Base-by-base conservation (phyloP, 1,140 invertebrate genomes). In the Galleria mellonella region DNA sequence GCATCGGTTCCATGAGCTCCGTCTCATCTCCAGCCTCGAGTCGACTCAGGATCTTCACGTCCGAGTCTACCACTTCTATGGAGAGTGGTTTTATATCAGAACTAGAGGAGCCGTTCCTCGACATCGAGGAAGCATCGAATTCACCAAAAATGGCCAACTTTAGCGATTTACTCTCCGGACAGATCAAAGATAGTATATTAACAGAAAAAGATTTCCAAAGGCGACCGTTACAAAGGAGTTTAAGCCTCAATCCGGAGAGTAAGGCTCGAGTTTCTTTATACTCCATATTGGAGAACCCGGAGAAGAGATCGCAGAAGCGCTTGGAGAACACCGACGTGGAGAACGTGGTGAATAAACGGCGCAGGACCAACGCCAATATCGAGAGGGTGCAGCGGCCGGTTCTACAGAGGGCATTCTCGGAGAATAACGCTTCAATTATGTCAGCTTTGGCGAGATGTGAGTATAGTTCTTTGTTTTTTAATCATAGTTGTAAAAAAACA, bases 371-470 rank as follows among this genome's bases (percentile, higher is more conserved):
- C 46, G 57, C 61, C 0, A 47, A 57, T 3, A 9, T 51, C 9
- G 46, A 55, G 12, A 47, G 15, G 11, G 5, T 39, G 0, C 29
- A 47, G 0, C 48, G 72, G 36, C 79, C 84, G 0, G 46, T 75
- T 0, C 43, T 87, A 4, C 82, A 83, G 13, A 40, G 83, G 14
- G 78, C 83, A 0, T 71, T 70, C 14, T 87, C 86, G 0, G 84
- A 87, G 28, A 87, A 87, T 32, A 78, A 77, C 32, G 79, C 77
- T 0, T 73, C 71, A 0, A 83, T 87, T 3, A 86, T 84, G 75
- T 72, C 73, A 6, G 82, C 86, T 1, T 57, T 87, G n/a, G 69
- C 78, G 0, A 61, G 75, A 72, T 86, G 84, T 87, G 48, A 83
- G 85, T 85, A 62, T 62, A n/a, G 37, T 63, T 29, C n/a, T 42